Evolutionary conservation across 2,113 vertebrate species (phyloP), one percentile per base, ranked within the genome.

Genomic region (Numida meleagris): DNA sequence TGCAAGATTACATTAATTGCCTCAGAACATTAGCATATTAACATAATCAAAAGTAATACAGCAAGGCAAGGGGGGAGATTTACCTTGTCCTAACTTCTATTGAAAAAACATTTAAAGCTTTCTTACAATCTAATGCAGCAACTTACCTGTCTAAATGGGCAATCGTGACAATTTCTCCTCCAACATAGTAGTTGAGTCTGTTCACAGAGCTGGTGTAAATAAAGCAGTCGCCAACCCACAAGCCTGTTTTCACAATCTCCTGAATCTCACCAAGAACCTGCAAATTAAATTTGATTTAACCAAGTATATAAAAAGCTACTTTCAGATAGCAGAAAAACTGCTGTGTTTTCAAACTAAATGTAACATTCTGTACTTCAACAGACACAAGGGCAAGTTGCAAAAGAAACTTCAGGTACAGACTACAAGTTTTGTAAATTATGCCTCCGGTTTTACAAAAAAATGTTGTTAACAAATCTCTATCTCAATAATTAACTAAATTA

Each of bases 141-240:
- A 33, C 61, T 63, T 93, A 99, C 99, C 99, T 99, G 98, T 99
- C 99, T 94, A 99, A 97, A 74, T 99, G 99, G 95, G 99, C 99
- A 96, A 99, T 99, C 21, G 99, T 99, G 95, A 99, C 99, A 63
- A 99, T 99, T 97, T 99, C 99, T 97, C 99, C 99, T 95, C 99
- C 99, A 12, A 99, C 99, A 2, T 98, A 99, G 93, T 99, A 99
- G 97, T 99, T 99, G 80, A 99, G 98, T 93, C 99, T 98, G 98
- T 99, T 99, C 87, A 99, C 99, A 89, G 99, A 99, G 97, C 99
- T 99, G 94, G 99, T 99, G 96, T 99, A 99, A 97, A 99, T 99
- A 95, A 99, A 99, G 95, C 99, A 99, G 95, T 99, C 99, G 4
- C 99, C 99, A 3, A 99, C 99, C 99, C 99, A 99, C 66, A 99